A percentile compares a stretch with the other conserved stretches of the same genome.
Evolutionary conservation across 2,797 vertebrate genomes (phyloP).

Genomic region (Prunella strophiata): DNA sequence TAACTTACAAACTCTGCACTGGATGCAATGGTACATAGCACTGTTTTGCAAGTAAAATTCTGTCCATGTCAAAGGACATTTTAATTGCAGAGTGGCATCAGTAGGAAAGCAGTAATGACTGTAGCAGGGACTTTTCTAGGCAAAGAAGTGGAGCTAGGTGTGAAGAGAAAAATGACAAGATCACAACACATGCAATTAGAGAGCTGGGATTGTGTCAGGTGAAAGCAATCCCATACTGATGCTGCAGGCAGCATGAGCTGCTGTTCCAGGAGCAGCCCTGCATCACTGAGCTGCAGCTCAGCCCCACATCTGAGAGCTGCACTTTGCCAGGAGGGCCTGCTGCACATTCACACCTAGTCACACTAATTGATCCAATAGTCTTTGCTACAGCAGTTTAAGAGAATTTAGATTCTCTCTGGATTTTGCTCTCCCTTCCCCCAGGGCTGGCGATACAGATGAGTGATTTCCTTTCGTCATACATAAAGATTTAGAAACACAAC

Average conservation of each 20-base stretch:
- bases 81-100: neutral
- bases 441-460: neutral
- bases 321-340: neutral
- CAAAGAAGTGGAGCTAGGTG: neutral
- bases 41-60: neutral
- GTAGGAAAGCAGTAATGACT: neutral
- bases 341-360: neutral
- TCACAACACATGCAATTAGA: neutral
- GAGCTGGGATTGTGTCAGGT: neutral
- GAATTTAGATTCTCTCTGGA: neutral
- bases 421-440: neutral
- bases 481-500: neutral
- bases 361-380: neutral
- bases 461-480: neutral
- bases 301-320: rapidly evolving
- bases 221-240: neutral
- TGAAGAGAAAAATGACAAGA: neutral
- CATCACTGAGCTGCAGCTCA: neutral
- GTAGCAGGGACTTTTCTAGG: neutral
- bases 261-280: neutral
- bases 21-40: neutral
- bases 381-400: neutral
- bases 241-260: neutral
- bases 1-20: neutral
- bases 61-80: neutral